Conservation (phyloP, 2,113 vertebrate species). For the Mionectes macconnelli region DNA sequence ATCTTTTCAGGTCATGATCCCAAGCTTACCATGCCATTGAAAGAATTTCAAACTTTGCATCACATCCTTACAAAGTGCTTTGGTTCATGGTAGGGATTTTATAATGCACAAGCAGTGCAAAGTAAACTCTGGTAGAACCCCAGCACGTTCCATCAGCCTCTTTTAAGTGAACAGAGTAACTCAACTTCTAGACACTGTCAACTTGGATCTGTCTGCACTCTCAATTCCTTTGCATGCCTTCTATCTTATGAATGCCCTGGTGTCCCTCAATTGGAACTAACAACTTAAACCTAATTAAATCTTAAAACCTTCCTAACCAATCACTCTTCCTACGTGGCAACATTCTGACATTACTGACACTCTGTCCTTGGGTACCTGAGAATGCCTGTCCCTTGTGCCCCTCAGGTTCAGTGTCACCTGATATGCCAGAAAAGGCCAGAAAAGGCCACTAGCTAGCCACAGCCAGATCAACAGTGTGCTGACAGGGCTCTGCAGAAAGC, state of each 20-base stretch:
- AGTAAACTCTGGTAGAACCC: background rate
- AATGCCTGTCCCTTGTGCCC: background rate
- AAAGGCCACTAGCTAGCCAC: background rate
- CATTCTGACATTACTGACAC: background rate
- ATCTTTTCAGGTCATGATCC: background rate
- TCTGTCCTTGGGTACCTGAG: background rate
- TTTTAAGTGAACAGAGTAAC: background rate
- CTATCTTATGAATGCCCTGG: background rate
- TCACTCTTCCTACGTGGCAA: background rate
- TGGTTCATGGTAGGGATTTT: background rate
- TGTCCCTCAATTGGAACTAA: background rate
- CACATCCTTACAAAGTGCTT: background rate
- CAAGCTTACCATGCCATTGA: background rate
- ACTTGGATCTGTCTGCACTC: background rate
- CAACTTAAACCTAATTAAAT: background rate
- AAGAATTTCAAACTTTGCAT: background rate
- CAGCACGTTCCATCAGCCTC: background rate
- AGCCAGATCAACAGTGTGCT: background rate
- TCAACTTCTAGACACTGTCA: background rate
- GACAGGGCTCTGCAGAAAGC: background rate
- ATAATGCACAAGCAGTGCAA: background rate
- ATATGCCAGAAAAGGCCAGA: background rate
- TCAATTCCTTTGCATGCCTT: background rate
- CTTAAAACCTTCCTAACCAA: background rate
- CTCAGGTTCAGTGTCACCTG: background rate